Evolutionary conservation across 2,113 vertebrate species (phyloP).

Genomic region (Corydoras maculifer): DNA sequence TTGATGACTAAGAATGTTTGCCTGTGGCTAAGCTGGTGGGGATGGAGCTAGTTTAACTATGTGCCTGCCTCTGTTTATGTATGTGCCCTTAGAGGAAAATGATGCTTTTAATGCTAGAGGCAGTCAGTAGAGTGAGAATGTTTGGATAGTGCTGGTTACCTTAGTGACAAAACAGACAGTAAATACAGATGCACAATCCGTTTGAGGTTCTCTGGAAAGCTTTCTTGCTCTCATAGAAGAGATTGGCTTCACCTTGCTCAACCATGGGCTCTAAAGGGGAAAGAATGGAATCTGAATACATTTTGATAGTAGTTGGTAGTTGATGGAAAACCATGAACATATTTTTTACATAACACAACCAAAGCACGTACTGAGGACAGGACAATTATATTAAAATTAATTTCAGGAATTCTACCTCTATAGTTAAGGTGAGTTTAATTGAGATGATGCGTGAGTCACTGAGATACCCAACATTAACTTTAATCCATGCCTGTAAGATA

Average conservation of each 20-base stretch:
- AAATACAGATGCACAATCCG: slow-evolving; percentile 52
- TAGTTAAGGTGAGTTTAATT: not conserved
- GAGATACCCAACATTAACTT: slow-evolving; percentile 20
- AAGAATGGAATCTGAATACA: slow-evolving; percentile 12
- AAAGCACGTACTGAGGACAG: not conserved
- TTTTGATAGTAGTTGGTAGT: not conserved
- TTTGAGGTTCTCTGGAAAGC: slow-evolving; percentile 48
- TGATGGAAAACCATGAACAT: no score
- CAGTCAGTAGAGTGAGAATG: slow-evolving; percentile 48
- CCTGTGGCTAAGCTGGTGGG: slow-evolving; percentile 44
- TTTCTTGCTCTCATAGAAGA: slow-evolving; percentile 16
- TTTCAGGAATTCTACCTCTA: slow-evolving; percentile 6
- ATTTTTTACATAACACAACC: not conserved
- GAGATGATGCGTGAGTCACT: slow-evolving; percentile 6
- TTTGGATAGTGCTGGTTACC: slow-evolving; percentile 65
- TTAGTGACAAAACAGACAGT: slow-evolving; percentile 58
- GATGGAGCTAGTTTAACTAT: slow-evolving; percentile 35
- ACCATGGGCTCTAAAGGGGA: slow-evolving; percentile 37
- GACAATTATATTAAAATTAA: not conserved
- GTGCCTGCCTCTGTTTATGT: slow-evolving; percentile 21
- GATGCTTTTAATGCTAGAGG: slow-evolving; percentile 55
- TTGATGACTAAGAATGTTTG: slow-evolving; percentile 52
- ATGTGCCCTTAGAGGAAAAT: slow-evolving; percentile 37
- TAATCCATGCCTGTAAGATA: slow-evolving; percentile 19
- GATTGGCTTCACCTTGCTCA: slow-evolving; percentile 37